Evolutionary conservation across 2,113 vertebrate genomes (phyloP), one percentile per base, ranked within the genome.

Genomic region (Tricholaema leucomelas): DNA sequence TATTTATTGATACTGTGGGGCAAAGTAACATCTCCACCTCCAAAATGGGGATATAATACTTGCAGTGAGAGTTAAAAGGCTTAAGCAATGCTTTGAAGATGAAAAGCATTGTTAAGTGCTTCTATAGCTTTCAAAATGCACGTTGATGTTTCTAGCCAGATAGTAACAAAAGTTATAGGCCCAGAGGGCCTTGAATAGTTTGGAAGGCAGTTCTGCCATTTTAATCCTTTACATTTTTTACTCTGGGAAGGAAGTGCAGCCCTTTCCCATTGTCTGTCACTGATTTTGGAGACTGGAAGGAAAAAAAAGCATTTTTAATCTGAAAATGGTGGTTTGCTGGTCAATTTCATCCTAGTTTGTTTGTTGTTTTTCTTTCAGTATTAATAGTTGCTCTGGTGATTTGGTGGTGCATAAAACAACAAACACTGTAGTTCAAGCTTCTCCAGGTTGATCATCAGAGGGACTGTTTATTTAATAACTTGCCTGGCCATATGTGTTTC

Each of bases 41-140:
- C 65, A 54, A 64, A 78, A 8, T 25, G 76, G n/a, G 54, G 27
- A 10, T 66, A 1, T 12, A 40, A 44, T 30, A 25, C 64, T 77
- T 77, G 63, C 38, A 89, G 75, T 28, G 40, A 65, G 75, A 91
- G 71, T 88, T 96, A 80, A 94, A 90, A 96, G 93, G 66, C 87
- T 67, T 42, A 38, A 73, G 86, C 77, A 64, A 6, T 15, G 64
- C 94, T 95, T 93, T 95, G 90, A 95, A 96, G 94, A 96, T 93
- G 90, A 94, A 94, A 94, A 94, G 83, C 78, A 17, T 46, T 56
- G 56, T 38, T 61, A 76, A 91, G 67, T 87, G 67, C 64, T 63
- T 77, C 72, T 93, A 0, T 46, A 85, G 71, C 78, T 94, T 91
- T 30, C 75, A 82, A 42, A 91, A 83, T 33, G 44, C 61, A 5